Conservation (phyloP, 2,888 invertebrate genomes). For the Ischnus inquisitorius region DNA sequence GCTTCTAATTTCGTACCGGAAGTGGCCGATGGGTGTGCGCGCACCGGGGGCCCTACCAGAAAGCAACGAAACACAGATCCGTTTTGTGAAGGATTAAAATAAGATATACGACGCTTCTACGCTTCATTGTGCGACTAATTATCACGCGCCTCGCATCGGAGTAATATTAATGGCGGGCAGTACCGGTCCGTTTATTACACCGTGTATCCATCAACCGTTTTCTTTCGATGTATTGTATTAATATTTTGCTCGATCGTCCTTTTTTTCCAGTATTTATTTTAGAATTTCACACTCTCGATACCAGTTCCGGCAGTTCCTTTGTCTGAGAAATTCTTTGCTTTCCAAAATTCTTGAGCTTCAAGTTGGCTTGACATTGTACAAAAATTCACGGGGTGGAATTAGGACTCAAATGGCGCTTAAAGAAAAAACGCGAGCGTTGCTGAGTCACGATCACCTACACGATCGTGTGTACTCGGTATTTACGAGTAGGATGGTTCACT, state of each 20-base stretch:
- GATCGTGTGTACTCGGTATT: not conserved
- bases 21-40: conserved; percentile 74
- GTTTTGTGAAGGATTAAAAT: not conserved
- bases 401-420: not conserved
- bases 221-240: not conserved
- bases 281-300: too few relatives aligned
- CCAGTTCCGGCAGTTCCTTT: too few relatives aligned
- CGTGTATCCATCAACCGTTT: not conserved
- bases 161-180: not conserved
- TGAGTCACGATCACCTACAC: conserved; percentile 5
- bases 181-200: not conserved
- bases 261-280: too few relatives aligned
- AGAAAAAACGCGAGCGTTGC: not conserved
- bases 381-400: not conserved
- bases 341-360: too few relatives aligned
- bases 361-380: not conserved
- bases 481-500: not conserved
- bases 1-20: conserved; percentile 83
- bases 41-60: too few relatives aligned
- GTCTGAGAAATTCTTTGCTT: too few relatives aligned
- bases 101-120: not conserved
- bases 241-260: too few relatives aligned
- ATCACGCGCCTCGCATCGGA: not conserved
- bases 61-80: conserved; percentile 1
- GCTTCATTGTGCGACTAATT: not conserved